Evolutionary conservation across 2,888 invertebrate genomes (phyloP), one percentile per base, ranked within the genome.

Genomic region (Perithous albicinctus): DNA sequence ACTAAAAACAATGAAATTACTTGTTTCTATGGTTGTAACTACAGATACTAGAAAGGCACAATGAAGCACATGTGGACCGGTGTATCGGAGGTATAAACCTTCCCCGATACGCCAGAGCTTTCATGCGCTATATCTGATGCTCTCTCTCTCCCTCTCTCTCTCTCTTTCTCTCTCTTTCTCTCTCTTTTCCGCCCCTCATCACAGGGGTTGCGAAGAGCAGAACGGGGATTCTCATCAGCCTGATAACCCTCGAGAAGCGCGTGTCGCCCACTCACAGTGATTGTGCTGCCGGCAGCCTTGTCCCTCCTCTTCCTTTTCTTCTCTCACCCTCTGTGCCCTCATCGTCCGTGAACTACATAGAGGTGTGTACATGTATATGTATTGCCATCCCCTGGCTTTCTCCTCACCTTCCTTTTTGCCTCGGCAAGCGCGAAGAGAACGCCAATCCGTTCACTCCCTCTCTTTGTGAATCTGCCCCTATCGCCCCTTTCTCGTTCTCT

Each of bases 181-280:
- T 77, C 66, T 80, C 35, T 20, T 15, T 10, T 32, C 72, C 59
- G 66, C 85, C 83, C 85, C 85, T 86, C 82, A 84, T 81, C 85
- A 79, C 74, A 77, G 63, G 56, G 67, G 70, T 78, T 79, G 73
- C 82, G 74, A 69, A 63, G 73, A 78, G 79, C 78, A 69, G 84
- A 82, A 80, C 26, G 72, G 64, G 72, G 78, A 86, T 88, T 86
- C 89, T 92, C 91, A 90, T 91, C 92, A 89, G 87, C 86, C 90
- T 90, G 91, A 91, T 90, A 91, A 91, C 88, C 91, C 86, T 85
- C 88, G 87, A 84, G 81, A 89, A 89, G 86, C 89, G 90, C 89
- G 89, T 89, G 91, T 91, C 91, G 91, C 91, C 90, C 91, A 92
- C 92, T 92, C 92, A 90, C 89, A 87, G 88, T 90, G 91, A 92